phyloP scores from a whole-genome alignment of 2,888 invertebrate genomes.

The Hybos culiciformis region DNA sequence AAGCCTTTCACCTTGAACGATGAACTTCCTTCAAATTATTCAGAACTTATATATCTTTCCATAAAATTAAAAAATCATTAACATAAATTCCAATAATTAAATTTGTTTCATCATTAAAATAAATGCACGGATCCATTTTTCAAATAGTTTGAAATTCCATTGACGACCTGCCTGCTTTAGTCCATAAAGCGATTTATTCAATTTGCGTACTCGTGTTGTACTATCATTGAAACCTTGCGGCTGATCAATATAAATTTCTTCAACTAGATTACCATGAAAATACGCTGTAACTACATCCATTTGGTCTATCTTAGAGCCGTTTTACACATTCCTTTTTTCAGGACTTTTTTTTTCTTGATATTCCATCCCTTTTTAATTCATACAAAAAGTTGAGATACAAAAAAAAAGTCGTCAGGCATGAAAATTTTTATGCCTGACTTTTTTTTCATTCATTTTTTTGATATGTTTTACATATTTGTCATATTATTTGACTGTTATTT shows the following conservation, averaged over 20 bases:
- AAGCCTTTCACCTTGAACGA: slow-evolving; percentile 2
- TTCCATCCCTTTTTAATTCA: too few species aligned
- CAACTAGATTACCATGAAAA: slow-evolving; percentile 13
- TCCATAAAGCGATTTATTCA: slow-evolving; percentile 6
- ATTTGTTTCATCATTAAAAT: too few species aligned
- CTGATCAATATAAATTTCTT: slow-evolving; percentile 15
- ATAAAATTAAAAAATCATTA: too few species aligned
- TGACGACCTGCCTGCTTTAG: slow-evolving; percentile 6
- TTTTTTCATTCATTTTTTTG: too few species aligned
- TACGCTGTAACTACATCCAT: slow-evolving; percentile 16
- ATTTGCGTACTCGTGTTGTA: background rate
- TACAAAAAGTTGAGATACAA: too few species aligned
- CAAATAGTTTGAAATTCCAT: background rate
- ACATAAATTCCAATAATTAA: too few species aligned
- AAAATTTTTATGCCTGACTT: too few species aligned
- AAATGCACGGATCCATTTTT: too few species aligned
- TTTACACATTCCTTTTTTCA: background rate
- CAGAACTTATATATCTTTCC: background rate
- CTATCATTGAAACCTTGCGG: slow-evolving; percentile 11
- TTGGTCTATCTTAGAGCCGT: slow-evolving; percentile 13
- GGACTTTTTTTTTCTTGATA: too few species aligned
- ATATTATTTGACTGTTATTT: too few species aligned
- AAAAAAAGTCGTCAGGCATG: too few species aligned
- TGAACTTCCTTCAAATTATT: background rate
- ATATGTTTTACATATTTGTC: too few species aligned